Base-by-base conservation (phyloP, 2,113 vertebrate species). In the Trichechus manatus region DNA sequence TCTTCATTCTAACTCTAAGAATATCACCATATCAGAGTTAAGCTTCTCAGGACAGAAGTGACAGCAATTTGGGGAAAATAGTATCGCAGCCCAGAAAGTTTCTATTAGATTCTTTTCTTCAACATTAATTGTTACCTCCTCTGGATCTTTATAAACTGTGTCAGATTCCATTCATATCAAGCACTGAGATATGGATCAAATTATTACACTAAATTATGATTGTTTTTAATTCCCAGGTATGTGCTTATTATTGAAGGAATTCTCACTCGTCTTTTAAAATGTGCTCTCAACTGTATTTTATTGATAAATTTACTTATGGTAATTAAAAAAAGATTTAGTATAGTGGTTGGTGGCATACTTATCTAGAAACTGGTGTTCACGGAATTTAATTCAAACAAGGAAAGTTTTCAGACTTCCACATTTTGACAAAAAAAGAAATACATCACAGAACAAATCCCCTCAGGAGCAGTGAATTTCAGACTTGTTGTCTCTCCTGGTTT, bases 241-340 rank as follows among this genome's bases (percentile, higher is more conserved):
- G 42, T 89, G 53, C 53, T 91, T 87, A 95, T 74, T 89, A 66
- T 74, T 94, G 39, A 86, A 95, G 44, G 74, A 84, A 72, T 77
- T 79, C n/a, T 95, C 47, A 47, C 0, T 96, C 56, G 94, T 95
- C 27, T 77, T 77, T 87, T 63, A 74, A 93, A 94, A 92, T 11
- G 17, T 42, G 3, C 75, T 85, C n/a, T 89, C 74, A 96, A 72
- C 11, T 83, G 9, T 86, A 68, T 86, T 86, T 9, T 91, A 74
- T 5, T 82, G 61, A 95, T 79, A 97, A 81, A 93, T 92, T 90
- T 97, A 91, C 36, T 83, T 88, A 44, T 13, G 25, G 6, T 61
- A 93, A 86, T 88, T 75, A 93, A 53, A 79, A 97, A 95, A 88
- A 94, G 92, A 97, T 97, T 98, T 97, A 98, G 50, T 83, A 53